These are phyloP conservation scores for Isotomurus palustris DNA, from an alignment of 2,888 invertebrate genomes.

Conservation along the genomic window DNA sequence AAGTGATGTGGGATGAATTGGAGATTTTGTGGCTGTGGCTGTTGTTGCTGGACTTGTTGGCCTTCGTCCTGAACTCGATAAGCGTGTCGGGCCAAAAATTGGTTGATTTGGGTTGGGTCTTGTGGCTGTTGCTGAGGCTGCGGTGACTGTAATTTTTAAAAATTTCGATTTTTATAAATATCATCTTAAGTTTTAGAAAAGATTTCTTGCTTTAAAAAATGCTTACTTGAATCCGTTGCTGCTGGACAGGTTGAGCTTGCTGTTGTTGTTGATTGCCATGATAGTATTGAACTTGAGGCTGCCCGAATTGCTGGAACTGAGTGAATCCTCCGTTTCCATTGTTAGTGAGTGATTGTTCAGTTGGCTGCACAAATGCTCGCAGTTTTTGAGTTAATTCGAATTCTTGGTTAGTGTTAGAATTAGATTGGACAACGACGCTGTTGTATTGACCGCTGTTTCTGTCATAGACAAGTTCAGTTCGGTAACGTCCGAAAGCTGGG, in stretches of 20 bases:
- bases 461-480: slow-evolving; percentile 71
- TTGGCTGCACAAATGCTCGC: slow-evolving; percentile 66
- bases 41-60: slow-evolving; percentile 20
- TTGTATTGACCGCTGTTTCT: slow-evolving; percentile 72
- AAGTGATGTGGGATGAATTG: slow-evolving; percentile 30
- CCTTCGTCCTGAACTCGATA: slow-evolving; percentile 25
- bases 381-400: slow-evolving; percentile 67
- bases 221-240: too few relatives aligned
- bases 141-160: background rate
- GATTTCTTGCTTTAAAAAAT: too few relatives aligned
- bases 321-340: slow-evolving; percentile 5
- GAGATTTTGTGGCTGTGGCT: slow-evolving; percentile 19
- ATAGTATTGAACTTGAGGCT: slow-evolving; percentile 48
- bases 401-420: slow-evolving; percentile 60
- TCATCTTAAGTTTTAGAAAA: too few relatives aligned
- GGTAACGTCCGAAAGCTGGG: slow-evolving; percentile 56
- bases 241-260: slow-evolving; percentile 6
- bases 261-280: slow-evolving; percentile 51
- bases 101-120: slow-evolving; percentile 22
- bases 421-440: slow-evolving; percentile 68
- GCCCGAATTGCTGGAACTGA: slow-evolving; percentile 31
- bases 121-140: slow-evolving; percentile 15
- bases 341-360: slow-evolving; percentile 44
- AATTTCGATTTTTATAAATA: too few relatives aligned
- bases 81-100: slow-evolving; percentile 27